These are phyloP conservation scores for Coturnix japonica DNA, from an alignment of 2,113 vertebrate genomes.

Conservation along the genomic window DNA sequence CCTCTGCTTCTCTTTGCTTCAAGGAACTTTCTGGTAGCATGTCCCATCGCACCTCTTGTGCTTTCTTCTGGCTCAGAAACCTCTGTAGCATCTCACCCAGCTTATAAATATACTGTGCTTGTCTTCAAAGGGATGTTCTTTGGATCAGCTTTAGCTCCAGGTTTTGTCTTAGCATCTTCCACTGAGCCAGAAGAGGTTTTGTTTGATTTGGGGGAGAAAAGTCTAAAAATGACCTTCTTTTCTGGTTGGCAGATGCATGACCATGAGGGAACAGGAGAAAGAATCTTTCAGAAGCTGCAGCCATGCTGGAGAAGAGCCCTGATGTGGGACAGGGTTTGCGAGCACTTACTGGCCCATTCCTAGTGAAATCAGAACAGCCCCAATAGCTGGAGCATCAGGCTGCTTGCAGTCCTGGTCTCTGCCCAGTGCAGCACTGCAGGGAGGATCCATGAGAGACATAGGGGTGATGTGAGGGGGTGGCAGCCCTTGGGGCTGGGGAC, in stretches of 20 bases:
- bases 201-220: not conserved
- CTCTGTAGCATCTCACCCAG: not conserved
- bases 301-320: not conserved
- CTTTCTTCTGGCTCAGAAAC: not conserved
- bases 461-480: not conserved
- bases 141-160: not conserved
- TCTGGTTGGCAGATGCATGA: not conserved
- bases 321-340: not conserved
- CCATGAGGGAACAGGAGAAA: not conserved
- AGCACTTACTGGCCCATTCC: not conserved
- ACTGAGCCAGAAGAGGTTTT: not conserved
- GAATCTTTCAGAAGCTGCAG: not conserved
- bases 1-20: not conserved
- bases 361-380: not conserved
- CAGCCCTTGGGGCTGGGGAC: not conserved
- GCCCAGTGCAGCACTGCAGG: not conserved
- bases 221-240: not conserved
- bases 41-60: not conserved
- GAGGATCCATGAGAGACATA: not conserved
- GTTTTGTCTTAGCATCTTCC: not conserved
- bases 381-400: not conserved
- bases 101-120: not conserved
- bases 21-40: not conserved
- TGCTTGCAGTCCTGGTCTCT: not conserved
- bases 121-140: not conserved